Conservation (phyloP, 2,888 invertebrate genomes). For the Ellobium chinense region DNA sequence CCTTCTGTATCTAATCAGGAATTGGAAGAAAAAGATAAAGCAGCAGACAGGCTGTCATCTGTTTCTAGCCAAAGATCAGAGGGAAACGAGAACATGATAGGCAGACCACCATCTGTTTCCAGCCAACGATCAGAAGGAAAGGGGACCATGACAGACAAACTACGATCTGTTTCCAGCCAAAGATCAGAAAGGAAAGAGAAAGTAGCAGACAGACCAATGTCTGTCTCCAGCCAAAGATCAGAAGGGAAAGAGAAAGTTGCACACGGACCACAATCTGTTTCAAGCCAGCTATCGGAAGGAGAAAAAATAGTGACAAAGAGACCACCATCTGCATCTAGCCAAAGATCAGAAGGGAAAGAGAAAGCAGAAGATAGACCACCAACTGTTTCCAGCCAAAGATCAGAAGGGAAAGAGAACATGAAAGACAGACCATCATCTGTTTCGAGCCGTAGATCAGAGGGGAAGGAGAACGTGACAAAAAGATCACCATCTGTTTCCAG, state of each 20-base stretch:
- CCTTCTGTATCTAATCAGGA: background rate
- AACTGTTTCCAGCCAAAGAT: constrained; percentile 14
- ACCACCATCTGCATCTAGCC: background rate
- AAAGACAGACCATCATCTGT: constrained; percentile 8
- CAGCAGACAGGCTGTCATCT: background rate
- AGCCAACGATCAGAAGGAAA: background rate
- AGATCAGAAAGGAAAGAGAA: background rate
- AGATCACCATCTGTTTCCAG: background rate
- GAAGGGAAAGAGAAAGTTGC: background rate
- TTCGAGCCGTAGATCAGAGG: background rate
- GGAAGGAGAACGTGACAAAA: background rate
- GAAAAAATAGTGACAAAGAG: background rate
- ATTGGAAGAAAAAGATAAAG: background rate
- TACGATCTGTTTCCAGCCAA: background rate
- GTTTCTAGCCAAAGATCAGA: background rate
- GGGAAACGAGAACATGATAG: background rate
- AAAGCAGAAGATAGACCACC: constrained; percentile 21
- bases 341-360: background rate
- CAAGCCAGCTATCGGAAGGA: background rate
- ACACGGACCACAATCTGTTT: background rate
- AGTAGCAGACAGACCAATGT: background rate
- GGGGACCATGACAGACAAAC: background rate
- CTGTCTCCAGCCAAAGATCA: background rate
- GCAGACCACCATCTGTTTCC: background rate
- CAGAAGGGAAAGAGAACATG: constrained; percentile 9